Conservation (phyloP, 2,113 vertebrate genomes). For the Meriones unguiculatus region DNA sequence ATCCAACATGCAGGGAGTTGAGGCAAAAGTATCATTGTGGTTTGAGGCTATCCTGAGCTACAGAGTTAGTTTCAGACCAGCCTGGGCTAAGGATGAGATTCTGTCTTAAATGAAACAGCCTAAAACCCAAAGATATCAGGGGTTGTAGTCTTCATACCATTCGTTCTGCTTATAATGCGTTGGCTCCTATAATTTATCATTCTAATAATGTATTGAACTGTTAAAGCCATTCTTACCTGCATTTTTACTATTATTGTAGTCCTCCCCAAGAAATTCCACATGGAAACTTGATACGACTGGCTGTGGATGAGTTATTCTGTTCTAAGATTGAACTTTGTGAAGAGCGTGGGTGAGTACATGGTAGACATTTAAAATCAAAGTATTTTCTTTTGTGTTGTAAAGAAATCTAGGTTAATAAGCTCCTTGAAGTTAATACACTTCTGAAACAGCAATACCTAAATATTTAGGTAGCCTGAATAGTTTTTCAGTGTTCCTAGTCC, state of each 20-base stretch:
- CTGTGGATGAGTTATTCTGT: conserved; percentile 92
- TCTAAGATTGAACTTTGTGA: conserved; percentile 90
- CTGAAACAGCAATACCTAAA: conserved; percentile 5
- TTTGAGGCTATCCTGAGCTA: not conserved
- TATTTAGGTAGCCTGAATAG: not conserved
- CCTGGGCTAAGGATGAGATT: not conserved
- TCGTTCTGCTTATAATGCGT: conserved; percentile 24
- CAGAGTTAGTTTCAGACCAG: not conserved
- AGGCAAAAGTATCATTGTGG: not conserved
- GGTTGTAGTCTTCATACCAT: not conserved
- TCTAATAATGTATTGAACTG: conserved; percentile 6
- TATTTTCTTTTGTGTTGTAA: conserved; percentile 42
- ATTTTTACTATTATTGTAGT: conserved; percentile 80
- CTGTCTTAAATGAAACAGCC: not conserved
- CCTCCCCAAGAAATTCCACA: conserved; percentile 92
- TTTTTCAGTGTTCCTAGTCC: not conserved
- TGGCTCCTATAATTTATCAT: not conserved
- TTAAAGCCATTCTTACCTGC: conserved; percentile 50
- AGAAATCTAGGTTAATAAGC: not conserved
- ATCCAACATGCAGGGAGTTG: not conserved
- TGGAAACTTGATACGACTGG: conserved; percentile 91
- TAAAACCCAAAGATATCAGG: conserved; percentile 18
- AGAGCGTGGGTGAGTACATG: conserved; percentile 88
- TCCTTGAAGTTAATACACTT: conserved; percentile 47
- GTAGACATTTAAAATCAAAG: conserved; percentile 38